Base-by-base conservation (phyloP, 2,113 vertebrate species). In the Haemorhous mexicanus region DNA sequence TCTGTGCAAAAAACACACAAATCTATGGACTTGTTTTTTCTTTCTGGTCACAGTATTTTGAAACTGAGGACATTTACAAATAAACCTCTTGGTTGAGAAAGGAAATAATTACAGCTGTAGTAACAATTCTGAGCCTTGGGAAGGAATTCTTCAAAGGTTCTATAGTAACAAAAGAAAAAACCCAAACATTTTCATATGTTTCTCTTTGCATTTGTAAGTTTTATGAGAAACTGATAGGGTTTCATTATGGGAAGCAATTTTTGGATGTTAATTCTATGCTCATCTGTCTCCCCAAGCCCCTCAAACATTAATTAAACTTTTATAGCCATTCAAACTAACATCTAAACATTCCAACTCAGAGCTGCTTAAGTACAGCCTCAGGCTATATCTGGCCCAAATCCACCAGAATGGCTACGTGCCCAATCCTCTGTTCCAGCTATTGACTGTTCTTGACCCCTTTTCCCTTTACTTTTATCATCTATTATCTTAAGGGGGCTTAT, bases 391-490 rank as follows among this genome's bases (percentile, higher is more conserved):
- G 94, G 95, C 77, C 82, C 82, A 96, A 92, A 73, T 96, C 97
- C 86, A 96, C 53, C 70, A 73, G 75, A 88, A 94, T 93, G 95
- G 84, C 81, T 91, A 50, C 75, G 77, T 75, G 91, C 84, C 95
- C 90, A 95, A 86, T 95, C 91, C 82, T 93, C 94, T 93, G 52
- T 97, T 96, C 26, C 92, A 94, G 87, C 83, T 96, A 95, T 96
- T 96, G 95, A 96, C 88, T 94, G 88, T 84, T 97, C 88, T 96
- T 96, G 95, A 96, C 93, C 95, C 88, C 62, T 93, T 96, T 95
- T 96, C 50, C 85, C 66, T 95, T 96, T 84, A 82, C 67, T 92
- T 96, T 84, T 94, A 70, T 94, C 69, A 88, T 95, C 56, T 94
- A 75, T 95, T 95, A 91, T 96, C 75, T 86, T 88, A 89, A 94